phyloP scores from a whole-genome alignment of 1,140 invertebrate genomes.

The Adelges cooleyi region DNA sequence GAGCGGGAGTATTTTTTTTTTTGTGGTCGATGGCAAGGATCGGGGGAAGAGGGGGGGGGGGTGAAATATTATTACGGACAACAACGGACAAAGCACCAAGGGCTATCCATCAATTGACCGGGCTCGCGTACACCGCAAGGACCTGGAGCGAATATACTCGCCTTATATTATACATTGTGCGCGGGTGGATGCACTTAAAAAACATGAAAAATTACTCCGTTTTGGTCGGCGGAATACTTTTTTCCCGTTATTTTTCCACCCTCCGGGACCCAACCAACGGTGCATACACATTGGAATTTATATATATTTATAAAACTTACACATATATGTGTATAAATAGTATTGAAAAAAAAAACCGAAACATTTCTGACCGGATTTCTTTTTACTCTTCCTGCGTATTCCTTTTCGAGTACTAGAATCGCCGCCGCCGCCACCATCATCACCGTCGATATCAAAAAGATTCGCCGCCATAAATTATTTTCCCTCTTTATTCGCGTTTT shows the following conservation, averaged over 20 bases:
- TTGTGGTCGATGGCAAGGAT: too few relatives aligned
- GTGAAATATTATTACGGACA: too few relatives aligned
- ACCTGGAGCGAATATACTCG: too few relatives aligned
- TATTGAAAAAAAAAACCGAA: not conserved
- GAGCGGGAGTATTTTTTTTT: too few relatives aligned
- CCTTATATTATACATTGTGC: not conserved
- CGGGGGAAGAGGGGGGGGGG: too few relatives aligned
- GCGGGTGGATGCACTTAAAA: slow-evolving; percentile 12
- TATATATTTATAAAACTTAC: too few relatives aligned
- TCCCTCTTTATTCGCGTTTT: too few relatives aligned
- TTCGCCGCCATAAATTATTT: not conserved
- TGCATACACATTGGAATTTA: too few relatives aligned
- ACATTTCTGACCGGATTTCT: not conserved
- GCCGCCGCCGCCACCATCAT: too few relatives aligned
- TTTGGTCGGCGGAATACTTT: not conserved
- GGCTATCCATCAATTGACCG: slow-evolving; percentile 12
- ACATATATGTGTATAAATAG: not conserved
- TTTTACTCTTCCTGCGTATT: too few relatives aligned
- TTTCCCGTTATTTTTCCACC: not conserved
- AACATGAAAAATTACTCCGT: slow-evolving; percentile 25
- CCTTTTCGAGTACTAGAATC: too few relatives aligned
- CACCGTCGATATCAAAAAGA: not conserved
- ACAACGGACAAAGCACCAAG: not conserved
- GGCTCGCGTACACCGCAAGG: not conserved
- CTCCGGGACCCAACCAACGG: not conserved